A percentile compares a stretch with the other conserved stretches of the same genome.
Evolutionary conservation across 2,888 invertebrate species (phyloP).

Genomic region (Lomographa bimaculata): DNA sequence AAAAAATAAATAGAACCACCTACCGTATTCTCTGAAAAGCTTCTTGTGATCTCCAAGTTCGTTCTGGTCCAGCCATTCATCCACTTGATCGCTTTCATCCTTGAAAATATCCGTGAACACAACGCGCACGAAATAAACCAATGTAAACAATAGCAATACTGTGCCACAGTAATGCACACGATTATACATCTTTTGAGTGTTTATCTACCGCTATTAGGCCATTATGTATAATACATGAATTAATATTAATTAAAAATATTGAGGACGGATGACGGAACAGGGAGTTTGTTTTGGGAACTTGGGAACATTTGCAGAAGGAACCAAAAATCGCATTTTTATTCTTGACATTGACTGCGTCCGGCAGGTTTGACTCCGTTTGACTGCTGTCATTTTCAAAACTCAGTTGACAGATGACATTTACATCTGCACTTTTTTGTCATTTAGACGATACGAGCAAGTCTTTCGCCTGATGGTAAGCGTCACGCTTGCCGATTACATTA

Average conservation of each 20-base stretch:
- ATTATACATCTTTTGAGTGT: conserved; percentile 59
- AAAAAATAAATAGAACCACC: conserved; percentile 47
- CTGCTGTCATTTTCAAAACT: no score
- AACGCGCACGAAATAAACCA: conserved; percentile 62
- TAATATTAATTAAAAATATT: conserved; percentile 29
- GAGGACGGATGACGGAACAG: conserved; percentile 33
- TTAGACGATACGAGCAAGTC: no score
- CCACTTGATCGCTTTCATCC: conserved; percentile 85
- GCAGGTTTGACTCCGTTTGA: no score
- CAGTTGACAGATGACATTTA: no score
- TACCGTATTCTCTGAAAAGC: conserved; percentile 89
- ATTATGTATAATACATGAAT: conserved; percentile 29
- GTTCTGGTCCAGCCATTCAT: conserved; percentile 90
- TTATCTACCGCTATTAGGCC: conserved; percentile 55
- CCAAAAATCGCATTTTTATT: no score
- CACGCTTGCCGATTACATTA: no score
- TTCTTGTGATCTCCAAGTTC: conserved; percentile 87
- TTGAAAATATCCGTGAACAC: conserved; percentile 70
- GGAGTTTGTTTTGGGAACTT: conserved; percentile 34
- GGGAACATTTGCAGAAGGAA: conserved; percentile 19
- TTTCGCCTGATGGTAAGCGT: no score
- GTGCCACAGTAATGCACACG: conserved; percentile 59
- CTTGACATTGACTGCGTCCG: neutral
- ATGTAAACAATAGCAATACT: conserved; percentile 58
- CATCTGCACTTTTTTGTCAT: no score